These are phyloP conservation scores for Gandaritis pyraliata DNA, from an alignment of 2,888 invertebrate genomes.

Conservation along the genomic window DNA sequence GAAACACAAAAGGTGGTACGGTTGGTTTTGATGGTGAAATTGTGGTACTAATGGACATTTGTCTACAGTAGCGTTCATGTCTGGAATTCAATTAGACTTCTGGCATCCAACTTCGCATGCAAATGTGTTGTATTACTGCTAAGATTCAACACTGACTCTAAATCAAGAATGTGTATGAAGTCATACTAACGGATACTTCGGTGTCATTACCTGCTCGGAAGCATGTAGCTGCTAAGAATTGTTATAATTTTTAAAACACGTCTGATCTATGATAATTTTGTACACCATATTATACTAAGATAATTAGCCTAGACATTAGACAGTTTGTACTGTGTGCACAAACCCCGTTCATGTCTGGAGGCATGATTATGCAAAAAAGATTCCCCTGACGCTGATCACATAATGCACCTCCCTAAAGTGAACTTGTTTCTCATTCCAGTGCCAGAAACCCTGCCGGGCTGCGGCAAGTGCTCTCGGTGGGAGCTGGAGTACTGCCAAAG, in stretches of 20 bases:
- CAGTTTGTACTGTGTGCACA: too few species aligned
- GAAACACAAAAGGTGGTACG: too few species aligned
- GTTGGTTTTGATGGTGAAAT: too few species aligned
- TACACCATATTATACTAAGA: too few species aligned
- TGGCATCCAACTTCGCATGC: slow-evolving; percentile 18
- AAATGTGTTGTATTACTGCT: slow-evolving; percentile 2
- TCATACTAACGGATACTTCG: neutral
- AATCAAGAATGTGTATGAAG: slow-evolving; percentile 1
- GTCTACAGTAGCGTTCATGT: slow-evolving; percentile 11
- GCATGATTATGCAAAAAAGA: too few species aligned
- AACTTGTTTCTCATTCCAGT: slow-evolving; percentile 49
- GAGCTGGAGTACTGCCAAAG: slow-evolving; percentile 87
- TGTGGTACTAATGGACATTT: neutral
- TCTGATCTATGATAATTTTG: too few species aligned
- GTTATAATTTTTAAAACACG: too few species aligned
- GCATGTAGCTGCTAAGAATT: too few species aligned
- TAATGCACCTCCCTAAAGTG: neutral
- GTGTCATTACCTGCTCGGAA: neutral
- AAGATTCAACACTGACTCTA: neutral
- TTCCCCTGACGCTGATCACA: too few species aligned
- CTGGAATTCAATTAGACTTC: slow-evolving; percentile 20
- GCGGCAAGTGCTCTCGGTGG: slow-evolving; percentile 85
- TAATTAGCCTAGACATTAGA: too few species aligned
- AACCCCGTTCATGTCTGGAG: too few species aligned
- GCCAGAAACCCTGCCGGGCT: slow-evolving; percentile 72